Evolutionary conservation across 1,140 invertebrate genomes (phyloP), one percentile per base, ranked within the genome.

Genomic region (Watersipora subatra): DNA sequence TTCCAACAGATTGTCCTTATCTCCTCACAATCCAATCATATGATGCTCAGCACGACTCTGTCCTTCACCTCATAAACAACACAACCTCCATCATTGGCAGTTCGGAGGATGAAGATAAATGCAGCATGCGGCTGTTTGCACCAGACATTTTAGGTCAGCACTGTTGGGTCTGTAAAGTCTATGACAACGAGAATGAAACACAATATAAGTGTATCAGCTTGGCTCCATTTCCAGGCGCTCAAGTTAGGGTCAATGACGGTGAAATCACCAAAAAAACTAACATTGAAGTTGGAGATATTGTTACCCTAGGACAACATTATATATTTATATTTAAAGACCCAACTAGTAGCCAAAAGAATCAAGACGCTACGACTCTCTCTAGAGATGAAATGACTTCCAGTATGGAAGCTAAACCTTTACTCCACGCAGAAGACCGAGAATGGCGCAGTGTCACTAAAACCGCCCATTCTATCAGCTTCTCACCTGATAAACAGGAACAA

Each of bases 251-350:
- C 7, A 59, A 59, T 28, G 58, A 28, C 58, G 17, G 17, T 12
- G 58, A 25, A 22, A 25, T 28, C 17, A 12, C 58, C 22, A 28
- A 22, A 7, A 28, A 28, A 24, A 22, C 22, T 17, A 24, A 59
- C 22, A 24, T 59, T 28, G 7, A 12, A 7, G 17, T 22, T 12
- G 58, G 58, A 7, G 58, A 59, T 22, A 24, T 59, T 24, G 22
- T 59, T 17, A 28, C 58, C 22, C 7, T 59, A 12, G 58, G 58
- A 12, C 22, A 59, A 22, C 58, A 59, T 22, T 59, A 59, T 28
- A 59, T 28, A 59, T 59, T 59, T 28, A 7, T 59, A 22, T 59
- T 59, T 22, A 59, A 59, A 28, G 58, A 59, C 27, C 58, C 58
- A 24, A 59, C 58, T 24, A 22, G 7, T 25, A 22, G 7, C 22